phyloP scores from a whole-genome alignment of 2,797 vertebrate species.

The Myotis pilosus region DNA sequence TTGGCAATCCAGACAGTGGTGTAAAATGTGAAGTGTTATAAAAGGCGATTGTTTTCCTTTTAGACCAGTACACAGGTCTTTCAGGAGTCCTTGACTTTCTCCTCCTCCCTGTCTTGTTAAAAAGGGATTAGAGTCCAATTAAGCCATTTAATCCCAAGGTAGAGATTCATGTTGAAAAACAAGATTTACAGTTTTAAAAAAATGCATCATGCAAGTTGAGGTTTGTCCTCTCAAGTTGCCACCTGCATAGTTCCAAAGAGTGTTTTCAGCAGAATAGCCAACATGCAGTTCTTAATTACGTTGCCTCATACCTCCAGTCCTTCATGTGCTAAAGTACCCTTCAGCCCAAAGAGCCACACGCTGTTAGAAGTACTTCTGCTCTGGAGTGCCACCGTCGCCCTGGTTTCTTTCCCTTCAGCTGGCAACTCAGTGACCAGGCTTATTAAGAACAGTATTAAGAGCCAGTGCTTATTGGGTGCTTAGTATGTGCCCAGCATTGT shows the following conservation, averaged over 20 bases:
- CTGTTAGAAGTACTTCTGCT: constrained; percentile 46
- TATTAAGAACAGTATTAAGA: neutral
- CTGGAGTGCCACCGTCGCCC: neutral
- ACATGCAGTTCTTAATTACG: constrained; percentile 51
- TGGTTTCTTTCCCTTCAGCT: neutral
- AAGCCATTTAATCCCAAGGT: constrained; percentile 71
- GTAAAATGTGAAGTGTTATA: neutral
- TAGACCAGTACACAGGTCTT: constrained; percentile 42
- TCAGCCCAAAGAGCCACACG: constrained; percentile 50
- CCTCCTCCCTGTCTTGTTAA: constrained; percentile 68
- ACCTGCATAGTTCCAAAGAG: neutral
- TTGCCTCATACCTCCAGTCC: constrained; percentile 39
- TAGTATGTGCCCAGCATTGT: neutral
- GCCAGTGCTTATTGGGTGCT: neutral
- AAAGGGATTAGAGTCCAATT: constrained; percentile 75
- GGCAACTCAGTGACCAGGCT: neutral
- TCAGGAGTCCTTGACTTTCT: constrained; percentile 73
- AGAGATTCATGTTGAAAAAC: constrained; percentile 75
- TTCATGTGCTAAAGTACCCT: constrained; percentile 61
- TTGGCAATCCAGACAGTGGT: neutral
- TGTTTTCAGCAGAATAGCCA: neutral
- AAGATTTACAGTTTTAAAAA: constrained; percentile 67
- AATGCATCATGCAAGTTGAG: neutral
- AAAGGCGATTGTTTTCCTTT: constrained; percentile 20
- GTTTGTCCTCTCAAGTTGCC: constrained; percentile 55